Conservation (phyloP, 2,888 invertebrate species). For the Rhogogaster chlorosoma region DNA sequence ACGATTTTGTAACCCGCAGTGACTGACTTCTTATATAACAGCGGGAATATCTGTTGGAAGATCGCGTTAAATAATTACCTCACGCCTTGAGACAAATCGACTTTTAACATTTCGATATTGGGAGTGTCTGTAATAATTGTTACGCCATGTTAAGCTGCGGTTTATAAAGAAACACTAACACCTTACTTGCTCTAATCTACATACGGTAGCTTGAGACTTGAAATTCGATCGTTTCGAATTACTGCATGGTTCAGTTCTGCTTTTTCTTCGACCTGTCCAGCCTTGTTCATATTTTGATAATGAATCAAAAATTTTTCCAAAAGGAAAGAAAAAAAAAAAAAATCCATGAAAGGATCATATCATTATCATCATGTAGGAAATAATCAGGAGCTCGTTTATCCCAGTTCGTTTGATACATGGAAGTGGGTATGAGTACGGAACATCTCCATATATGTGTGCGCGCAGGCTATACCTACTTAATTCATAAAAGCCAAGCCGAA, state of each 20-base stretch:
- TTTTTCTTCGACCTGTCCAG: not conserved
- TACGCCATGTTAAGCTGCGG: not conserved
- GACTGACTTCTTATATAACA: not conserved
- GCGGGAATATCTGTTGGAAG: not conserved
- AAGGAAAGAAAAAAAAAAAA: not conserved
- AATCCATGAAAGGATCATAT: not conserved
- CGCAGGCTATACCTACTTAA: not conserved
- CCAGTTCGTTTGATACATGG: not conserved
- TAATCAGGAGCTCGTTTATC: conserved; percentile 9
- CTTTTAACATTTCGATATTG: conserved; percentile 20
- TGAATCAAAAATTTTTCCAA: not conserved
- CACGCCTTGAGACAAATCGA: conserved; percentile 10
- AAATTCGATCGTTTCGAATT: not conserved
- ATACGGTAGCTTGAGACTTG: not conserved
- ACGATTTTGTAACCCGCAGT: not conserved
- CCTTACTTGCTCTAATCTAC: not conserved
- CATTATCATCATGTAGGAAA: not conserved
- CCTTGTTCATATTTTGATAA: not conserved
- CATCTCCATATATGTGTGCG: not conserved
- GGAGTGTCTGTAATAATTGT: conserved; percentile 9
- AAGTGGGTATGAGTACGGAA: not conserved
- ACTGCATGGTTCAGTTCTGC: not conserved
- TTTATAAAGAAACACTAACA: not conserved
- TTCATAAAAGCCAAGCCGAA: conserved; percentile 31
- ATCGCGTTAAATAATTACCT: conserved; percentile 15